Conservation (phyloP, 2,797 vertebrate genomes). For the Coregonus ussuriensis region DNA sequence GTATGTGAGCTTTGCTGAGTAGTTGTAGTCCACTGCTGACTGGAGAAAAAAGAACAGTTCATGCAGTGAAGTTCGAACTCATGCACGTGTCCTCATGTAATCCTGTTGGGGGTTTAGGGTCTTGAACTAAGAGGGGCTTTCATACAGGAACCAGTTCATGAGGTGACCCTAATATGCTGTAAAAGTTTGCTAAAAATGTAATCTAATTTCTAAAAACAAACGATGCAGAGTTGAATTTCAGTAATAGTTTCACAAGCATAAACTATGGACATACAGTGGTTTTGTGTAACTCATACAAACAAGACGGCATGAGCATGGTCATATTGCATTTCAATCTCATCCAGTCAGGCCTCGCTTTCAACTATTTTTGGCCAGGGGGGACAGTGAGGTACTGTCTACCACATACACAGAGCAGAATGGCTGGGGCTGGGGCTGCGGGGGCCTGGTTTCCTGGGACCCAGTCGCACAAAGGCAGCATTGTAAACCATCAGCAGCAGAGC, state of each 20-base stretch:
- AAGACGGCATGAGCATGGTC: not conserved
- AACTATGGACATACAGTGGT: not conserved
- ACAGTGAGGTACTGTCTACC: conserved; percentile 3
- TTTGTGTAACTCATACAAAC: not conserved
- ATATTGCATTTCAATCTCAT: not conserved
- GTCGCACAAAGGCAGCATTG: conserved; percentile 19
- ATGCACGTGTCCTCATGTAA: not conserved
- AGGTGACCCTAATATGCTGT: not conserved
- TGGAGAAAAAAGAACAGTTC: not conserved
- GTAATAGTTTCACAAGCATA: not conserved
- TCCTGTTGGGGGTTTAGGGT: not conserved
- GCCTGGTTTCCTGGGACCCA: conserved; percentile 3
- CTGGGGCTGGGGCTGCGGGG: not conserved
- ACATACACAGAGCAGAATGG: not conserved
- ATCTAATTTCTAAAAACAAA: not conserved
- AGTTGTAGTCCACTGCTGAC: not conserved
- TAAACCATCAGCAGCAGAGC: not conserved
- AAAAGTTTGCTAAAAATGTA: no score
- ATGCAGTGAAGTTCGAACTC: not conserved
- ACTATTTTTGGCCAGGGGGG: not conserved
- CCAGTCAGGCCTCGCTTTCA: not conserved
- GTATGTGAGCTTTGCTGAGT: not conserved
- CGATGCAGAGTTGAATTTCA: not conserved
- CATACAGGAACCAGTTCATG: not conserved
- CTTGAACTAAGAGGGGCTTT: not conserved